Evolutionary conservation across 1,140 invertebrate genomes (phyloP).

Genomic region (Lanistes nyassanus): DNA sequence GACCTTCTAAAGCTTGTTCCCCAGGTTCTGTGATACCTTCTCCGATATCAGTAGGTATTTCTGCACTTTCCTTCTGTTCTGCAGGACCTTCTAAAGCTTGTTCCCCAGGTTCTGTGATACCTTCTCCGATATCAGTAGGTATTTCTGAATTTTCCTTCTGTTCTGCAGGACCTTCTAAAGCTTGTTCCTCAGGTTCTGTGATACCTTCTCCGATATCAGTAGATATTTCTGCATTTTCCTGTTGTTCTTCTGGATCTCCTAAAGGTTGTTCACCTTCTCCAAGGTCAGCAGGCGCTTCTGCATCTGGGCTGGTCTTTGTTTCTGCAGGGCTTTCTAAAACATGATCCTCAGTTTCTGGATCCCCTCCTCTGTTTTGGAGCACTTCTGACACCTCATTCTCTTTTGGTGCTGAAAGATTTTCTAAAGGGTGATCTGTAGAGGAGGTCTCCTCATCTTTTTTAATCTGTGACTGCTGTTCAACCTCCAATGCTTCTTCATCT

Average conservation of each 20-base stretch:
- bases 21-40: too few species aligned
- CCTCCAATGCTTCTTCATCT: constrained; percentile 37
- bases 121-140: too few species aligned
- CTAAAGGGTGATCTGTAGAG: neutral
- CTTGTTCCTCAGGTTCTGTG: too few species aligned
- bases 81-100: too few species aligned
- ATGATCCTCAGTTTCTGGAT: constrained; percentile 13
- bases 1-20: too few species aligned
- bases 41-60: constrained; percentile 4
- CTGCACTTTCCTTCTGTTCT: too few species aligned
- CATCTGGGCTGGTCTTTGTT: constrained; percentile 14
- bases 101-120: too few species aligned
- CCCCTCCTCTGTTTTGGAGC: constrained; percentile 5
- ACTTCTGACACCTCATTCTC: constrained; percentile 12
- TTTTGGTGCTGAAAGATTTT: constrained; percentile 15
- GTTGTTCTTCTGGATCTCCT: constrained; percentile 17
- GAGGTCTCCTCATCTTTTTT: constrained; percentile 12
- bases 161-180: too few species aligned
- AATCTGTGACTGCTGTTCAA: neutral
- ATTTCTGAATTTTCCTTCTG: too few species aligned
- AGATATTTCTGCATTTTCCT: constrained; percentile 23
- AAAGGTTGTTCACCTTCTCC: constrained; percentile 16
- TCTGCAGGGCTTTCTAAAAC: neutral
- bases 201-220: too few species aligned
- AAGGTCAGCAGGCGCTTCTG: constrained; percentile 12